Evolutionary conservation across 2,797 vertebrate species (phyloP), one percentile per base, ranked within the genome.

Genomic region (Cyclura pinguis): DNA sequence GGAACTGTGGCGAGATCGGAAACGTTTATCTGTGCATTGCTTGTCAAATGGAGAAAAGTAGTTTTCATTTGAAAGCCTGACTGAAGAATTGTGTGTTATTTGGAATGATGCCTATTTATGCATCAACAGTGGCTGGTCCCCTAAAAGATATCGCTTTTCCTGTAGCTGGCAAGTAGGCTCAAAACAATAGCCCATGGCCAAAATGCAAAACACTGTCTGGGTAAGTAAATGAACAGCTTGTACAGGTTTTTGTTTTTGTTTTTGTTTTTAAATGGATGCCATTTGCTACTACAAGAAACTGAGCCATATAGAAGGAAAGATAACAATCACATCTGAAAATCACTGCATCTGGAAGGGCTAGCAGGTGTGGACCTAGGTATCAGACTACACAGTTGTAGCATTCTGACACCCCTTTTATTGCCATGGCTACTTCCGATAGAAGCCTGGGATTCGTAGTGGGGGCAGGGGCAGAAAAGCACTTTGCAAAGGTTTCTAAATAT

Each of bases 91-190:
- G 62, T 2, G 0, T 67, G 27, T 0, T 0, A 89, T 89, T 59
- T 57, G 74, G 80, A 78, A 18, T 89, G 80, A 67, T 88, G 74
- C 84, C 16, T 91, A 22, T 32, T 87, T 90, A 76, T 83, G 29
- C 76, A 57, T 24, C 62, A 69, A 14, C n/a, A 57, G 82, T 85
- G 20, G 24, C 62, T n/a, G 47, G 59, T 38, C 20, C 10, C 52
- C 38, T 85, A 14, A 78, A 85, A 78, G 29, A 80, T 32, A 85
- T 22, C n/a, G 3, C 73, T 55, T 67, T 89, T 52, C 82, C 82
- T 78, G 18, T 62, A 64, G 80, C 62, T 55, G 27, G 47, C 35
- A 32, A 27, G 38, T 29, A 50, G 80, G 38, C 20, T 64, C 29
- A 67, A 78, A 89, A 57, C 74, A 62, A 62, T 89, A 29, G 57